Evolutionary conservation across 2,113 vertebrate genomes (phyloP).

Genomic region (Microcebus ravelobensis): DNA sequence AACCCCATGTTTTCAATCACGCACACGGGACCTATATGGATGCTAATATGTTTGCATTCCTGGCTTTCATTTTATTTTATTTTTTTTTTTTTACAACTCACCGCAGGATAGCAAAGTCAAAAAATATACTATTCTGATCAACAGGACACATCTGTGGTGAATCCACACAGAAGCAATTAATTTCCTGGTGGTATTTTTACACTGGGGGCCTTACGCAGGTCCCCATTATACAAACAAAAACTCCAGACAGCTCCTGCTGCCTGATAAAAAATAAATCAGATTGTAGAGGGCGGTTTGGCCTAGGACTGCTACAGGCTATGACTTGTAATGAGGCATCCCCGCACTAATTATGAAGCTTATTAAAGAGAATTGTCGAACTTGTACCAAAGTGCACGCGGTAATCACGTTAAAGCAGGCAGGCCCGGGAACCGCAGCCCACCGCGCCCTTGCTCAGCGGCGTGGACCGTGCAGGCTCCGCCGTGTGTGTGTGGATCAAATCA

Average conservation of each 20-base stretch:
- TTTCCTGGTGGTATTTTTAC: constrained; percentile 89
- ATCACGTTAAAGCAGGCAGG: constrained; percentile 58
- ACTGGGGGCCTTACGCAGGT: constrained; percentile 82
- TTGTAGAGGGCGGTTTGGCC: constrained; percentile 81
- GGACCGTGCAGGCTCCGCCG: neutral
- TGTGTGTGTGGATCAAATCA: constrained; percentile 38
- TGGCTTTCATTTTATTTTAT: constrained; percentile 71
- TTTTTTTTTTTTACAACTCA: constrained; percentile 45
- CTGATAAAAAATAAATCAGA: constrained; percentile 86
- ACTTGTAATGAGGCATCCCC: constrained; percentile 84
- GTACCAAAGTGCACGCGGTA: constrained; percentile 76
- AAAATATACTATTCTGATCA: constrained; percentile 74
- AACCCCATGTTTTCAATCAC: constrained; percentile 66
- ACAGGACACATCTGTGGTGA: constrained; percentile 83
- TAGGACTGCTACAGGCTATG: constrained; percentile 85
- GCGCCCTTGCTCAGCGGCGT: constrained; percentile 33
- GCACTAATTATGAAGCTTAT: constrained; percentile 86
- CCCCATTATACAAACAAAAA: constrained; percentile 87
- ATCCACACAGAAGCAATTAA: constrained; percentile 88
- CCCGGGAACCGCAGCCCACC: constrained; percentile 37
- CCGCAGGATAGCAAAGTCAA: constrained; percentile 78
- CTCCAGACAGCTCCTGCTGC: constrained; percentile 85
- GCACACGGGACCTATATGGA: constrained; percentile 59
- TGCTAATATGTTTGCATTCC: constrained; percentile 71
- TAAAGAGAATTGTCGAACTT: constrained; percentile 83